These are phyloP conservation scores for Drosophila tani DNA, from an alignment of 1,140 invertebrate species.

Conservation along the genomic window DNA sequence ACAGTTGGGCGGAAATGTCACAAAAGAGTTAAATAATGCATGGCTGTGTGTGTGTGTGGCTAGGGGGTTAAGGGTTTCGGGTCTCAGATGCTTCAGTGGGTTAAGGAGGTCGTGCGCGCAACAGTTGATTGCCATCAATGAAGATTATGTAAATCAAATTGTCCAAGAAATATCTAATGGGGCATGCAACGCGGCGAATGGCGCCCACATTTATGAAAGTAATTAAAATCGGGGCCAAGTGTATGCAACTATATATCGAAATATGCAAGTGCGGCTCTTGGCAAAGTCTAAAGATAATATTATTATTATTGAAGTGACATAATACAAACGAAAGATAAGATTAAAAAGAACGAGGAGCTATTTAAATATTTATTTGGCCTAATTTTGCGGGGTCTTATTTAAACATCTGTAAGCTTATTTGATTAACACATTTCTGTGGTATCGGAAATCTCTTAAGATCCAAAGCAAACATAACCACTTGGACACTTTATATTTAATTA, in stretches of 20 bases:
- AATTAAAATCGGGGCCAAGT: conserved; percentile 25
- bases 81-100: background rate
- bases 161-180: conserved; percentile 64
- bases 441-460: background rate
- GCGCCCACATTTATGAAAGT: conserved; percentile 38
- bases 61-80: background rate
- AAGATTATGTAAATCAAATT: conserved; percentile 78
- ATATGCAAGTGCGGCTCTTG: background rate
- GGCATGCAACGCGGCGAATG: conserved; percentile 43
- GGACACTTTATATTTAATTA: background rate
- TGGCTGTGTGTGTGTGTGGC: conserved; percentile 1
- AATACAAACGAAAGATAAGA: background rate
- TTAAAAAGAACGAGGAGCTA: background rate
- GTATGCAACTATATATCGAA: conserved; percentile 2
- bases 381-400: background rate
- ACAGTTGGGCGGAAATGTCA: conserved; percentile 44
- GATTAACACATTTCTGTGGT: background rate
- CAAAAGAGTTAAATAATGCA: conserved; percentile 62
- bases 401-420: background rate
- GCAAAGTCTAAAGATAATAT: background rate
- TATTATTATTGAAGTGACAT: background rate
- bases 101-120: conserved; percentile 34
- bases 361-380: background rate
- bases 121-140: conserved; percentile 74
- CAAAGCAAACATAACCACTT: background rate